Conservation (phyloP, 2,888 invertebrate genomes). For the Brenthis daphne region DNA sequence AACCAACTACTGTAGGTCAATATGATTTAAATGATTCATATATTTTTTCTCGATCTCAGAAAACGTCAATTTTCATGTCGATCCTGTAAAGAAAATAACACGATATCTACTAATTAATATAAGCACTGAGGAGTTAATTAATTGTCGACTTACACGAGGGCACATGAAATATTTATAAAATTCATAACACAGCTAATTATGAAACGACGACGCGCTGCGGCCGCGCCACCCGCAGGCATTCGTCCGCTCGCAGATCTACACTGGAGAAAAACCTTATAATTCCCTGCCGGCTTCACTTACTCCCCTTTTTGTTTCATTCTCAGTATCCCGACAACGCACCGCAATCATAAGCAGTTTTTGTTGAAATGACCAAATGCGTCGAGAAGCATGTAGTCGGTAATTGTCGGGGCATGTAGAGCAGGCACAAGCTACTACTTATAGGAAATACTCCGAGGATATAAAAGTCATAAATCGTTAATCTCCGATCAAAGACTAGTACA, state of each 20-base stretch:
- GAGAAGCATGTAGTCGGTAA: conserved; percentile 43
- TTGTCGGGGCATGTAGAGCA: conserved; percentile 37
- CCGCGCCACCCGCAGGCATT: conserved; percentile 72
- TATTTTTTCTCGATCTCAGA: conserved; percentile 30
- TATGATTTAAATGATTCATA: conserved; percentile 3
- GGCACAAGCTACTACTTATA: conserved; percentile 31
- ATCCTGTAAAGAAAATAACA: conserved; percentile 68
- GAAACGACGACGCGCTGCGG: conserved; percentile 65
- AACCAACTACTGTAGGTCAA: not conserved
- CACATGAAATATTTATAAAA: conserved; percentile 80
- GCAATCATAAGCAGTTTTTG: conserved; percentile 47
- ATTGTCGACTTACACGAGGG: conserved; percentile 69
- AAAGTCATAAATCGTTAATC: conserved; percentile 37
- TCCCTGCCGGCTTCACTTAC: conserved; percentile 44
- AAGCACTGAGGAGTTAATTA: conserved; percentile 77
- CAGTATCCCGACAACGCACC: conserved; percentile 41
- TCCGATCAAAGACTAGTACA: conserved; percentile 24
- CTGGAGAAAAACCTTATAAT: conserved; percentile 63
- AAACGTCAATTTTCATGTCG: conserved; percentile 51
- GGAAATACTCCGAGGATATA: conserved; percentile 36
- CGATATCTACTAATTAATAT: conserved; percentile 74
- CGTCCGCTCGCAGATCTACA: conserved; percentile 49
- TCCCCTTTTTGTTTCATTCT: conserved; percentile 41
- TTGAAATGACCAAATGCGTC: conserved; percentile 45
- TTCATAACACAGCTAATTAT: conserved; percentile 79